phyloP scores from a whole-genome alignment of 2,888 invertebrate genomes.

The Cephus runcator region DNA sequence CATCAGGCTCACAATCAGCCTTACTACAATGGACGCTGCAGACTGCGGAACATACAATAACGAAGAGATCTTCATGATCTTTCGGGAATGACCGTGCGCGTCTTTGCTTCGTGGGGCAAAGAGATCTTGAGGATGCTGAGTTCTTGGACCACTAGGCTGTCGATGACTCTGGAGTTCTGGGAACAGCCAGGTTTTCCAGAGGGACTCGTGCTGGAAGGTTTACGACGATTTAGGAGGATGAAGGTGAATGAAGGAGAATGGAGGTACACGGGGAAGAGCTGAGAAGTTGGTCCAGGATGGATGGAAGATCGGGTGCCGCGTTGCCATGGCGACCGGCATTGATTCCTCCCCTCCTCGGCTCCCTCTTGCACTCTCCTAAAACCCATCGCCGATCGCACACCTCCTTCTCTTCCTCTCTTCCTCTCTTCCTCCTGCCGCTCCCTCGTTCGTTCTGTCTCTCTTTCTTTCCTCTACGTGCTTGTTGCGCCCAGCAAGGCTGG shows the following conservation, averaged over 20 bases:
- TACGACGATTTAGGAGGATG: slow-evolving; percentile 28
- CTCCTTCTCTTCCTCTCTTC: slow-evolving; percentile 10
- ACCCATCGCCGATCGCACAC: slow-evolving; percentile 21
- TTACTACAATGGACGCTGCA: not conserved
- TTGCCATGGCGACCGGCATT: slow-evolving; percentile 64
- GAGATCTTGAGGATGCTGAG: slow-evolving; percentile 34
- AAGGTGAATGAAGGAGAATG: slow-evolving; percentile 22
- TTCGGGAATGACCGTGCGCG: not conserved
- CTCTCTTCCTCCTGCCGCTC: too few relatives aligned
- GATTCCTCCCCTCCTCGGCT: slow-evolving; percentile 58
- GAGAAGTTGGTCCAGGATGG: slow-evolving; percentile 42
- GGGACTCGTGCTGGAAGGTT: slow-evolving; percentile 14
- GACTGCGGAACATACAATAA: not conserved
- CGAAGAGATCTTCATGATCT: not conserved
- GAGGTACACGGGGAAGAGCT: slow-evolving; percentile 29
- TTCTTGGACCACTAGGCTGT: not conserved
- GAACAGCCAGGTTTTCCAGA: not conserved
- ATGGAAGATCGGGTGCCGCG: slow-evolving; percentile 58
- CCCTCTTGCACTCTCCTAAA: slow-evolving; percentile 7
- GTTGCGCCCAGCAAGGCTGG: not conserved
- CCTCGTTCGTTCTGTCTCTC: too few relatives aligned
- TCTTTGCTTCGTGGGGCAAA: not conserved
- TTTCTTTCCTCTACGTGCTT: not conserved
- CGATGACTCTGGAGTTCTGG: not conserved
- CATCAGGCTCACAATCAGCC: not conserved